phyloP scores from a whole-genome alignment of 2,797 vertebrate genomes.

The Rachycentron canadum region DNA sequence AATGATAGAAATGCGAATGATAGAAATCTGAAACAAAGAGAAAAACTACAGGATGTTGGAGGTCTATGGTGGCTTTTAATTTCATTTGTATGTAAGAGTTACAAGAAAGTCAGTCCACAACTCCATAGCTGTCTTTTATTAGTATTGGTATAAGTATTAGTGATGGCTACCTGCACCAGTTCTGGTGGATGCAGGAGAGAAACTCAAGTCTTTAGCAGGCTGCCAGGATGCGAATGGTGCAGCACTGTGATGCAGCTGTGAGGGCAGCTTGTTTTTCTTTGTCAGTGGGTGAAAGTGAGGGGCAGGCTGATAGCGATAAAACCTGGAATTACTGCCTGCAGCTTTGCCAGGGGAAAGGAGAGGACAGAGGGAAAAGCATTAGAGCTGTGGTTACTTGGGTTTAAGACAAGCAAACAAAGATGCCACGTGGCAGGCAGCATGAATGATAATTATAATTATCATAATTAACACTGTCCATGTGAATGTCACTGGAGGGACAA shows the following conservation, averaged over 20 bases:
- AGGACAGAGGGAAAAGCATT: slow-evolving; percentile 15
- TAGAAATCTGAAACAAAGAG: too few relatives aligned
- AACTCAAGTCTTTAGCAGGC: slow-evolving; percentile 18
- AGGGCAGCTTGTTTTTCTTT: slow-evolving; percentile 55
- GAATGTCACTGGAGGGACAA: slow-evolving; percentile 6
- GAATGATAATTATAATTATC: not conserved
- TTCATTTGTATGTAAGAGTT: not conserved
- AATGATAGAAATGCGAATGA: too few relatives aligned
- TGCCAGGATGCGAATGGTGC: slow-evolving; percentile 48
- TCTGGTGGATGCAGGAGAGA: slow-evolving; percentile 49
- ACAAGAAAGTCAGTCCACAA: not conserved
- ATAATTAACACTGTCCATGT: not conserved
- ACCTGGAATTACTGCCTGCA: slow-evolving; percentile 74
- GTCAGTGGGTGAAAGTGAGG: slow-evolving; percentile 56
- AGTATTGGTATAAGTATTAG: too few relatives aligned
- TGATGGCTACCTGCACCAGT: slow-evolving; percentile 65
- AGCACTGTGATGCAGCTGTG: slow-evolving; percentile 58
- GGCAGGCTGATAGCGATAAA: slow-evolving; percentile 66
- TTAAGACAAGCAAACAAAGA: slow-evolving; percentile 14
- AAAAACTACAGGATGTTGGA: not conserved
- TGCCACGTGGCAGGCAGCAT: not conserved
- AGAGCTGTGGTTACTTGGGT: slow-evolving; percentile 24
- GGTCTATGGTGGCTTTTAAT: not conserved
- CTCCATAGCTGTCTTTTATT: not conserved
- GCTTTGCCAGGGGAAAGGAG: slow-evolving; percentile 65